Evolutionary conservation across 2,113 vertebrate species (phyloP).

Genomic region (Rhineura floridana): DNA sequence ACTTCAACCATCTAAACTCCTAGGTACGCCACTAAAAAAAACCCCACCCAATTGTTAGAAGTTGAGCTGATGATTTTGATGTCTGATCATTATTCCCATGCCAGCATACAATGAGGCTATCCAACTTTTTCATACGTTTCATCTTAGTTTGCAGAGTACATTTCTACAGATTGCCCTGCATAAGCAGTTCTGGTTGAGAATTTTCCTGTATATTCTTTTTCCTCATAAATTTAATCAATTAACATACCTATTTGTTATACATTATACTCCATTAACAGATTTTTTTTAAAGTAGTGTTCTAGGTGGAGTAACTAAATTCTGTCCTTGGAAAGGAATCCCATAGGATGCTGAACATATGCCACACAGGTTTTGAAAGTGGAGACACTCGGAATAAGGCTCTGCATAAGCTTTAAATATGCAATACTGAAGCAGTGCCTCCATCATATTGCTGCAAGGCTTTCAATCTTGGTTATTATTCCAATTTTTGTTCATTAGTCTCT

Average conservation of each 20-base stretch:
- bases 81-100: rapidly evolving
- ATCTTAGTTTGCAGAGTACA: neutral
- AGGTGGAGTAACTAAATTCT: neutral
- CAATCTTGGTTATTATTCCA: neutral
- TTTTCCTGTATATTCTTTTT: neutral
- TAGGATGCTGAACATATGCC: neutral
- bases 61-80: neutral
- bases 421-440: neutral
- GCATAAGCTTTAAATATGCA: neutral
- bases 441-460: neutral
- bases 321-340: rapidly evolving
- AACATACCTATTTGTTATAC: neutral
- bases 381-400: neutral
- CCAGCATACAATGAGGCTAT: neutral
- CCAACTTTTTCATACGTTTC: rapidly evolving
- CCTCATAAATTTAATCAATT: neutral
- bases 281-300: neutral
- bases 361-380: neutral
- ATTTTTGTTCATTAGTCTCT: neutral
- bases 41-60: rapidly evolving
- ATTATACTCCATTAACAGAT: neutral
- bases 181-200: neutral
- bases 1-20: neutral
- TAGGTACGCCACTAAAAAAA: neutral
- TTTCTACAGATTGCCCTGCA: neutral